Conservation (phyloP, 2,888 invertebrate genomes). For the Oeneis ivallda region DNA sequence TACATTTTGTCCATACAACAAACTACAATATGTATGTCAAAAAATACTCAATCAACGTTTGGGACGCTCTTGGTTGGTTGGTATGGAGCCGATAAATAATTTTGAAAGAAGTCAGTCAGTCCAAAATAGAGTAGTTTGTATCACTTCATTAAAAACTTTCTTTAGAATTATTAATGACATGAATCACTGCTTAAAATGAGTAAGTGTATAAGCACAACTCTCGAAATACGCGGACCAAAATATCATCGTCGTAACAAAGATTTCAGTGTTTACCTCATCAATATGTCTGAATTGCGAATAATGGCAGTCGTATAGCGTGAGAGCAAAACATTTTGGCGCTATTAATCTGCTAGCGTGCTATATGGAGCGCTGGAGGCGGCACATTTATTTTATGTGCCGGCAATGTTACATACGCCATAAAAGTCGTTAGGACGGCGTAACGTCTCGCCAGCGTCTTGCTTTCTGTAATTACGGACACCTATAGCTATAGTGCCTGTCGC, state of each 20-base stretch:
- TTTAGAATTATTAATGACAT: neutral
- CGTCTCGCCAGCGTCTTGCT: slow-evolving; percentile 79
- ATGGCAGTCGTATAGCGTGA: slow-evolving; percentile 65
- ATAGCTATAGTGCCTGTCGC: slow-evolving; percentile 57
- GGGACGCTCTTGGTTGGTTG: too few relatives aligned
- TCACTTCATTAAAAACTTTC: neutral
- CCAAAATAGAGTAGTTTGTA: too few relatives aligned
- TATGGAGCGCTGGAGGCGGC: slow-evolving; percentile 73
- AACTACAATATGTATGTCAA: too few relatives aligned
- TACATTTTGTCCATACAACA: too few relatives aligned
- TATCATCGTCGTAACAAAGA: slow-evolving; percentile 37
- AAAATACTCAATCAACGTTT: too few relatives aligned
- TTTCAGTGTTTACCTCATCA: slow-evolving; percentile 63
- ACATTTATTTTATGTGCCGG: slow-evolving; percentile 81
- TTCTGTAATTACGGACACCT: slow-evolving; percentile 75
- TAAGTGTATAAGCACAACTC: neutral
- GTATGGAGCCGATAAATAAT: too few relatives aligned
- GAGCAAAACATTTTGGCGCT: slow-evolving; percentile 76
- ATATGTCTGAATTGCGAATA: slow-evolving; percentile 58
- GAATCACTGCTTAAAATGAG: neutral
- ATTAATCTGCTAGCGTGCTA: slow-evolving; percentile 76
- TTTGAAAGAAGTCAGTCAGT: too few relatives aligned
- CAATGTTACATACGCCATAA: slow-evolving; percentile 82
- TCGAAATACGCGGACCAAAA: neutral
- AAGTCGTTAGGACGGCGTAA: slow-evolving; percentile 80